Conservation (phyloP, 2,888 invertebrate species). For the Steinernema hermaphroditum region DNA sequence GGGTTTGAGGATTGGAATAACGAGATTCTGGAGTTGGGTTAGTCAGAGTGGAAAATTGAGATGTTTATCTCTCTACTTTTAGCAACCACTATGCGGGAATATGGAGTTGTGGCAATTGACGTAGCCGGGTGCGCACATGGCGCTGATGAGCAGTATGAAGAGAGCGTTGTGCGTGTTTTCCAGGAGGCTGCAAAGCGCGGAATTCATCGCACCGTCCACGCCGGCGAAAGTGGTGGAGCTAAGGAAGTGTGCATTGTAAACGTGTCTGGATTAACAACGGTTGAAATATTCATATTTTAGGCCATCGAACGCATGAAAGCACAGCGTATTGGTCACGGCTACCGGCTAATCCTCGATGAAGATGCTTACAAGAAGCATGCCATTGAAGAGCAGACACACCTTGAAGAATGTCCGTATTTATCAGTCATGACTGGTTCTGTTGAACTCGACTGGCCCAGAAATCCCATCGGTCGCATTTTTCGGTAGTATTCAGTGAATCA, state of each 20-base stretch:
- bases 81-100: slow-evolving; percentile 54
- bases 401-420: slow-evolving; percentile 69
- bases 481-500: too few species aligned
- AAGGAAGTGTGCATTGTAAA: slow-evolving; percentile 49
- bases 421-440: slow-evolving; percentile 71
- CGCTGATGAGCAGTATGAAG: slow-evolving; percentile 63
- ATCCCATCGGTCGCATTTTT: too few species aligned
- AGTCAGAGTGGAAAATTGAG: too few species aligned
- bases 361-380: slow-evolving; percentile 52
- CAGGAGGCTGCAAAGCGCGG: slow-evolving; percentile 69
- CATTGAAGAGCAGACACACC: slow-evolving; percentile 48
- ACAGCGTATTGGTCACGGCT: slow-evolving; percentile 73
- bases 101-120: slow-evolving; percentile 72
- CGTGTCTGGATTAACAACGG: not conserved
- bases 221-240: slow-evolving; percentile 68
- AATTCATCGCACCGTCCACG: slow-evolving; percentile 72
- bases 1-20: slow-evolving; percentile 66
- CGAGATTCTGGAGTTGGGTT: slow-evolving; percentile 55
- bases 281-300: slow-evolving; percentile 53
- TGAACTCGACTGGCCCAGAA: slow-evolving; percentile 65
- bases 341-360: slow-evolving; percentile 70
- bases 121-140: slow-evolving; percentile 68
- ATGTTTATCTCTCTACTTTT: slow-evolving; percentile 19
- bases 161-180: slow-evolving; percentile 51
- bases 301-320: slow-evolving; percentile 70